Base-by-base conservation (phyloP, 2,888 invertebrate genomes). In the Brachyptera risi region DNA sequence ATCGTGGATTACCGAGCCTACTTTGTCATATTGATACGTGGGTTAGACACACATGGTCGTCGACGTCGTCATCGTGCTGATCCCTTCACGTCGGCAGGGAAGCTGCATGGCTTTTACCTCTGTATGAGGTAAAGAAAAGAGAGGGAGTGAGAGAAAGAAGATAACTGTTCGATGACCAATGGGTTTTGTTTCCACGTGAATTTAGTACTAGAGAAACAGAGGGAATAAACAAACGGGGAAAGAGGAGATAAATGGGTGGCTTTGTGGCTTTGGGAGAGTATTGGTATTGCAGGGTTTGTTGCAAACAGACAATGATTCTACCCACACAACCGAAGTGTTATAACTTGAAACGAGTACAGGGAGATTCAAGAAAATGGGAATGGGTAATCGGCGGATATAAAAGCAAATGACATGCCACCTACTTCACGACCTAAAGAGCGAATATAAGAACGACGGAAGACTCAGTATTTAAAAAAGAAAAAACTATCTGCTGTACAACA, bases 1-100 rank as follows among this genome's bases (percentile, higher is more conserved):
- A 62, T 50, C 63, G 62, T 35, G 66, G 66, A 66, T 66, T 66
- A 66, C 61, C 44, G 38, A 15, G 42, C 59, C 60, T 62, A 65
- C 62, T 74, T 76, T 75, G 75, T 74, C 76, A 77, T 77, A 77
- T 77, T 76, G 76, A 76, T 77, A 76, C 65, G 65, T n/a, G n/a
- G 47, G 47, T 17, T 42, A 42, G 42, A 17, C 42, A 19, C 42
- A 21, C 17, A 42, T 11, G 17, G n/a, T 40, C 17, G 9, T 21
- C 7, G 13, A n/a, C 42, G 19, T 17, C 42, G 17, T n/a, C 17
- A 42, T 21, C 42, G 17, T 42, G 2, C 42, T 2, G 3, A 17
- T 2, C 7, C 21, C 7, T 42, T 17, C 42, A 21, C 42, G 15
- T 9, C 17, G 15, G 38, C 3, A 3, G n/a, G 3, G 17, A 17